Evolutionary conservation across 2,888 invertebrate species (phyloP), one percentile per base, ranked within the genome.

Genomic region (Caenorhabditis japonica): DNA sequence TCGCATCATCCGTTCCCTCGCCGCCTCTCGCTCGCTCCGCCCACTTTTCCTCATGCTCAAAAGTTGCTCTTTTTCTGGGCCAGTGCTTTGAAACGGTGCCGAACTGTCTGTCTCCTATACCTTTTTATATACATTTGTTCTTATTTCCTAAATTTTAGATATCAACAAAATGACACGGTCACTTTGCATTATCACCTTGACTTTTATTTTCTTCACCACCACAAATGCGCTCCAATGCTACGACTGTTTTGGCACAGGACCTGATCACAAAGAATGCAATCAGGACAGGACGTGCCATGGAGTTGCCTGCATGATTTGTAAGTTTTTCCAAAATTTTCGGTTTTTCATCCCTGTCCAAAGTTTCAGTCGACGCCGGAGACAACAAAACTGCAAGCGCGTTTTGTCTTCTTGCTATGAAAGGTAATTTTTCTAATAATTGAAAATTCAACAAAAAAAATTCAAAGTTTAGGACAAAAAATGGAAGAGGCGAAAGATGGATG

Each of bases 281-380:
- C 71, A 70, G 55, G 75, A 76, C 15, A 62, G 75, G 41, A 79
- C 71, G 47, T 84, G 84, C 62, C 72, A 77, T 21, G 84, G 84
- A 46, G 76, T 77, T 19, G 84, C 84, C 27, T 84, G 84, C 68
- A 75, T 84, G 77, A 82, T 84, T 27, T 84, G 84, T 70, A 25
- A 68, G 75, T 61, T 59, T 19, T 21, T 47, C 36, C n/a, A n/a
- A 12, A 59, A 15, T 19, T 41, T 39, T 25, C 30, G 19, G 15
- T 15, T 5, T 21, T 13, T 64, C 17, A 46, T 15, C 21, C 17
- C 38, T 46, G 23, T n/a, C 23, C 43, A 43, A 55, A 38, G 33
- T 71, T 82, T 43, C 70, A 84, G 84, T 80, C 49, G 84, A 84
- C 44, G 81, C 77, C 23, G 80, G 79, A 13, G 79, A 79, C 64